phyloP scores from a whole-genome alignment of 1,140 invertebrate species.

The Philotrypesis tridentata region DNA sequence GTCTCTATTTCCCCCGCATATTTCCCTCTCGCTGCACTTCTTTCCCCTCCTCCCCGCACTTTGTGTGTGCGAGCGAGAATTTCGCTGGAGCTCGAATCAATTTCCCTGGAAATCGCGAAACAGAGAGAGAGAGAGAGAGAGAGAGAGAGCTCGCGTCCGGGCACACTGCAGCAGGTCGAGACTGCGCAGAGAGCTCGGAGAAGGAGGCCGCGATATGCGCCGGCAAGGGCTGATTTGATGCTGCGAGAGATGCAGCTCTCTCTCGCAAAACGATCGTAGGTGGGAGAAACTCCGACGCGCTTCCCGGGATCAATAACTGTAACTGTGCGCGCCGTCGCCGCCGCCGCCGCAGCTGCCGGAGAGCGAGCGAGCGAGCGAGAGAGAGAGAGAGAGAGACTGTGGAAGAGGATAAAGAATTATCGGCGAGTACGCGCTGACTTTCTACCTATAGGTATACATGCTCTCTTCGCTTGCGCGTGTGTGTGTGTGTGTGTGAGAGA shows the following conservation, averaged over 20 bases:
- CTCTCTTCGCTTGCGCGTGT: background rate
- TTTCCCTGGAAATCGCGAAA: conserved; percentile 43
- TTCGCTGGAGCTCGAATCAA: conserved; percentile 28
- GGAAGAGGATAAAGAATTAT: conserved; percentile 39
- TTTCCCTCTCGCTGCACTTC: background rate
- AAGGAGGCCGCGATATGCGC: conserved; percentile 27
- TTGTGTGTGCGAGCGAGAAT: background rate
- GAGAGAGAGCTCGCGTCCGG: background rate
- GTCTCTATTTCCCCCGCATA: background rate
- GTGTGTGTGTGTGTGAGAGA: background rate
- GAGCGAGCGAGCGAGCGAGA: conserved; percentile 1
- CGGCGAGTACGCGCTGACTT: conserved; percentile 8
- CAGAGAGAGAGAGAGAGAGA: background rate
- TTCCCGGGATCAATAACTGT: conserved; percentile 46
- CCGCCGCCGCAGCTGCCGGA: background rate
- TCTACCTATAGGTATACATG: too few species aligned
- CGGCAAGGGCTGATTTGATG: conserved; percentile 43
- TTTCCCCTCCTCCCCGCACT: background rate
- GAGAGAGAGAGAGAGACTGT: conserved; percentile 4
- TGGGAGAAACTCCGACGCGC: background rate
- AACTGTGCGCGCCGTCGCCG: background rate
- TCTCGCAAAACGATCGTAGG: conserved; percentile 18
- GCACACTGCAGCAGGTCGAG: conserved; percentile 20
- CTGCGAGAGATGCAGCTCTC: conserved; percentile 37
- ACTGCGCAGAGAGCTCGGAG: conserved; percentile 38